phyloP scores from a whole-genome alignment of 2,888 invertebrate genomes.

The Caenorhabditis macrosperma region DNA sequence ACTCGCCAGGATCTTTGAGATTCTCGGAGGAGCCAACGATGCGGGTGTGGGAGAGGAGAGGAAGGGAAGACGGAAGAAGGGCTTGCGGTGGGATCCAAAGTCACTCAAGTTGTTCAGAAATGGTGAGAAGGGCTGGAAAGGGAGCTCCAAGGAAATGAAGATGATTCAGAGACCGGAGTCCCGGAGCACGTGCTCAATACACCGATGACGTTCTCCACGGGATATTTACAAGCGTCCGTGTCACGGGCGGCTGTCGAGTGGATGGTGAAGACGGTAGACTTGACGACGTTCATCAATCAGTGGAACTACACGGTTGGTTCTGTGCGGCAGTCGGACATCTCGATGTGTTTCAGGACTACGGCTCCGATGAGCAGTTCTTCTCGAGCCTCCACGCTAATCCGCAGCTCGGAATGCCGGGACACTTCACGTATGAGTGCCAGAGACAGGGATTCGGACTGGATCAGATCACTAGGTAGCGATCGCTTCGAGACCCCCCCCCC shows the following conservation, averaged over 20 bases:
- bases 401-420: slow-evolving; percentile 54
- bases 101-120: slow-evolving; percentile 34
- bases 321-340: background rate
- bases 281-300: slow-evolving; percentile 22
- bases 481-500: no score
- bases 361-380: slow-evolving; percentile 56
- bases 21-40: slow-evolving; percentile 57
- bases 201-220: slow-evolving; percentile 31
- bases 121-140: slow-evolving; percentile 13
- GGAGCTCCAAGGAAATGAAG: no score
- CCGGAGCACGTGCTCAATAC: slow-evolving; percentile 9
- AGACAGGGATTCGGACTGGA: slow-evolving; percentile 26
- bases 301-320: slow-evolving; percentile 39
- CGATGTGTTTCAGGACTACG: slow-evolving; percentile 30
- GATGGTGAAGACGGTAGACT: slow-evolving; percentile 43
- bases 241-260: slow-evolving; percentile 55
- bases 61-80: background rate
- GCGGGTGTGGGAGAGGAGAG: slow-evolving; percentile 6
- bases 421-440: slow-evolving; percentile 39
- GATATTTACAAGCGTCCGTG: slow-evolving; percentile 53
- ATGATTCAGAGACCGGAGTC: slow-evolving; percentile 39
- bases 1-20: slow-evolving; percentile 24
- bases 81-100: slow-evolving; percentile 30
- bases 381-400: slow-evolving; percentile 53
- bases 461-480: slow-evolving; percentile 55